Percentiles rank a stretch among this genome's conserved stretches.
Conservation (phyloP, 2,797 vertebrate species). For the Ctenopoma multispine region DNA sequence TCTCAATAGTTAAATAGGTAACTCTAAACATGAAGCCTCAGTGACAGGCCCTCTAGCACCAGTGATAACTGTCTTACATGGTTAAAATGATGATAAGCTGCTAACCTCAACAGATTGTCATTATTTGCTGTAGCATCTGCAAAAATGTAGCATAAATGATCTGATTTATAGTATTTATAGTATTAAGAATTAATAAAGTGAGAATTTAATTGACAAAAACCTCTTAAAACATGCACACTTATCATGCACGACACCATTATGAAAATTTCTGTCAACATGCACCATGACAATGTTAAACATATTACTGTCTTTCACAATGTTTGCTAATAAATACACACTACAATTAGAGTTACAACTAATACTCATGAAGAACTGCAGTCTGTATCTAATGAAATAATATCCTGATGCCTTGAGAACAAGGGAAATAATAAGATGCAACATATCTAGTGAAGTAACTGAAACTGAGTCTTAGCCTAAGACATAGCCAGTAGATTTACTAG, state of each 20-base stretch:
- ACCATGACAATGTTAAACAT: no score
- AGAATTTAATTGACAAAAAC: background rate
- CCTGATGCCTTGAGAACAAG: background rate
- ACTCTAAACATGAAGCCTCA: background rate
- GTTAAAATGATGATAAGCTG: background rate
- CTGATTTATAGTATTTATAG: no score
- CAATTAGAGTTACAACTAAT: background rate
- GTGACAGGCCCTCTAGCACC: background rate
- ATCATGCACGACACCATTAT: background rate
- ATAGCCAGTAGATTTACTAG: constrained; percentile 1
- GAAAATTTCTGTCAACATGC: background rate
- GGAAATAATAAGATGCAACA: constrained; percentile 10
- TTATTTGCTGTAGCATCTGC: constrained; percentile 15
- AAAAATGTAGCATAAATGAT: no score
- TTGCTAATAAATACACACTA: background rate
- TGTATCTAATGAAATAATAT: background rate
- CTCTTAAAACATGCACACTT: background rate
- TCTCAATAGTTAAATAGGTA: background rate
- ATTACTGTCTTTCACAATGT: background rate
- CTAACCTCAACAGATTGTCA: constrained; percentile 45
- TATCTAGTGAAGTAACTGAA: constrained; percentile 13
- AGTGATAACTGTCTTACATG: background rate
- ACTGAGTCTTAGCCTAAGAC: background rate
- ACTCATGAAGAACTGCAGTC: background rate
- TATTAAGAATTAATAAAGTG: no score